Percentiles rank a stretch among this genome's conserved stretches.
phyloP scores from a whole-genome alignment of 1,140 invertebrate species.

The Adoxophyes honmai region DNA sequence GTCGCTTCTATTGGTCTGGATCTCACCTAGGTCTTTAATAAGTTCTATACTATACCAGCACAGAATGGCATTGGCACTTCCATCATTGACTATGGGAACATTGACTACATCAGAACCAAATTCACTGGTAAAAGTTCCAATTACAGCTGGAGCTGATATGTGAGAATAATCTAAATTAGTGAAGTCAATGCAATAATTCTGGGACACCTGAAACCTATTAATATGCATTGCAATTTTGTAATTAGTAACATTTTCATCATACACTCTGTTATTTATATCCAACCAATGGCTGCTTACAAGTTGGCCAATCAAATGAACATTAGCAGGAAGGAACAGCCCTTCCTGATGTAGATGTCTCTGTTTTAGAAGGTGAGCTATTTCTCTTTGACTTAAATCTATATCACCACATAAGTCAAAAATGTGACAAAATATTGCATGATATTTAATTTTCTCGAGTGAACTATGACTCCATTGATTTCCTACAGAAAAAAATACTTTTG shows the following conservation, averaged over 20 bases:
- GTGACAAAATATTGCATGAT: slow-evolving; percentile 57
- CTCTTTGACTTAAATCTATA: slow-evolving; percentile 40
- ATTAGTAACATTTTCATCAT: slow-evolving; percentile 48
- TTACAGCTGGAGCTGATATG: slow-evolving; percentile 34
- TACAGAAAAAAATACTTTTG: slow-evolving; percentile 50
- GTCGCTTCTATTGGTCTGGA: slow-evolving; percentile 5
- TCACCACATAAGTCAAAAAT: slow-evolving; percentile 54
- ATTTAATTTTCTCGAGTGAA: slow-evolving; percentile 45
- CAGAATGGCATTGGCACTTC: slow-evolving; percentile 11
- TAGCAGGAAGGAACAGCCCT: slow-evolving; percentile 54
- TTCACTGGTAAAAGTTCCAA: slow-evolving; percentile 30
- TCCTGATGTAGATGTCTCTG: slow-evolving; percentile 37
- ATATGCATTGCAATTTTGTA: slow-evolving; percentile 49
- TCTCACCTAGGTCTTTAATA: not conserved
- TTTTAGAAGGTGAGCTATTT: slow-evolving; percentile 43
- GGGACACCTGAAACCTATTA: slow-evolving; percentile 58
- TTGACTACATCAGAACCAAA: slow-evolving; percentile 3
- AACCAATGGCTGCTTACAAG: slow-evolving; percentile 52
- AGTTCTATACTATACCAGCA: slow-evolving; percentile 16
- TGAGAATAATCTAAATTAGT: slow-evolving; percentile 44
- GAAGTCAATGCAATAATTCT: slow-evolving; percentile 55
- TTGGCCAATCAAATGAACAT: slow-evolving; percentile 46
- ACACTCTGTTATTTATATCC: slow-evolving; percentile 51
- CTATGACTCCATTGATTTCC: slow-evolving; percentile 40
- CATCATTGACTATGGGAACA: slow-evolving; percentile 1